These are phyloP conservation scores for Agrochola circellaris DNA, from an alignment of 2,888 invertebrate species.

Conservation along the genomic window DNA sequence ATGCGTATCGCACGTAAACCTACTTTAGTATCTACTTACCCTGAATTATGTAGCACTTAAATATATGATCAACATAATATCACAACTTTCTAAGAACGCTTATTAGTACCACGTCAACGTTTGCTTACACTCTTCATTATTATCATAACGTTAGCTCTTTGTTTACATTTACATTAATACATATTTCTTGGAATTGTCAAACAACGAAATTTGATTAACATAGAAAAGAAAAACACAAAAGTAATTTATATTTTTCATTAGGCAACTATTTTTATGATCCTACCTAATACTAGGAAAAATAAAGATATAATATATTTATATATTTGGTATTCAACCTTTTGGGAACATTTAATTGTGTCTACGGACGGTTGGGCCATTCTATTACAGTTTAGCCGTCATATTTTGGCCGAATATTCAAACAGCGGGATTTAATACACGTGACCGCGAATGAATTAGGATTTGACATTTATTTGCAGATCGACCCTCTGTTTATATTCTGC, in stretches of 20 bases:
- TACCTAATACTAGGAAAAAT: slow-evolving; percentile 10
- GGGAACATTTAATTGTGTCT: slow-evolving; percentile 32
- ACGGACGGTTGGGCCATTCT: slow-evolving; percentile 27
- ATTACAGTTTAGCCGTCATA: slow-evolving; percentile 29
- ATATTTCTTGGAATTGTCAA: slow-evolving; percentile 8
- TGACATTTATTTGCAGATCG: slow-evolving; percentile 57
- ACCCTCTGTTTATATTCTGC: slow-evolving; percentile 31
- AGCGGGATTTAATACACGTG: slow-evolving; percentile 50
- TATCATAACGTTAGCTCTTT: slow-evolving; percentile 13
- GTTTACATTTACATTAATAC: neutral
- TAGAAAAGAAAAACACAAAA: neutral
- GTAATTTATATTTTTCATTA: neutral
- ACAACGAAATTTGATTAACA: slow-evolving; percentile 3
- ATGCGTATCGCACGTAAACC: neutral
- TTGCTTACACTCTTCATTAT: slow-evolving; percentile 10
- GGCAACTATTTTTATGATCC: slow-evolving; percentile 11
- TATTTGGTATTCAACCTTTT: slow-evolving; percentile 35
- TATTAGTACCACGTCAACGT: neutral
- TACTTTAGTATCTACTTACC: neutral
- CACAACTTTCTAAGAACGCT: neutral
- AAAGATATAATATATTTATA: slow-evolving; percentile 17
- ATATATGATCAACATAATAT: slow-evolving; percentile 5
- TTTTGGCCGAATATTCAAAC: slow-evolving; percentile 43
- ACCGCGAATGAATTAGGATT: slow-evolving; percentile 64
- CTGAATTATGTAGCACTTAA: neutral